A percentile compares a stretch with the other conserved stretches of the same genome.
These are phyloP conservation scores for Onthophagus sagittarius DNA, from an alignment of 2,888 invertebrate genomes.

Conservation along the genomic window DNA sequence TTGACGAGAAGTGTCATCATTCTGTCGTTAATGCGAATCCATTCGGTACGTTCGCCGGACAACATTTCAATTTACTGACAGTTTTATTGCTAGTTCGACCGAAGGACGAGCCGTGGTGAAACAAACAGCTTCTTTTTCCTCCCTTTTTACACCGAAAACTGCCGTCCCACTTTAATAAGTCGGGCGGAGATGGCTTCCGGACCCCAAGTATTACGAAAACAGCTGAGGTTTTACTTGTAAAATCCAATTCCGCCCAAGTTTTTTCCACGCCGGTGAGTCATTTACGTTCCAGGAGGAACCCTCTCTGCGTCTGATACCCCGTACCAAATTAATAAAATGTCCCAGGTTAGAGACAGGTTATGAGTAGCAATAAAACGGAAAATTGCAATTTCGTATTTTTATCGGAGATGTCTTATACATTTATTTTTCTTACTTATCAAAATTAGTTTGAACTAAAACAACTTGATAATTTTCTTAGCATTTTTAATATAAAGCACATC, in stretches of 20 bases:
- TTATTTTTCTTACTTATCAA: not conserved
- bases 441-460: too few species aligned
- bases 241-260: conserved; percentile 2
- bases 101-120: not conserved
- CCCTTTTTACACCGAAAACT: not conserved
- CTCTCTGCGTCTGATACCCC: not conserved
- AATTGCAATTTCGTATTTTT: not conserved
- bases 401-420: not conserved
- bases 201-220: conserved; percentile 3
- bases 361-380: not conserved
- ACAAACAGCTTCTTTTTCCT: conserved; percentile 5
- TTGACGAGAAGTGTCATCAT: not conserved
- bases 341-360: not conserved
- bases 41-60: not conserved
- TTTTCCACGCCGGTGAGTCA: conserved; percentile 1
- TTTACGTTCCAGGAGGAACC: conserved; percentile 3
- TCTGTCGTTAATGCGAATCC: not conserved
- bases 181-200: not conserved
- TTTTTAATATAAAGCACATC: too few species aligned
- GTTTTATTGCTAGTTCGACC: conserved; percentile 2
- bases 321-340: not conserved
- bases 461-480: too few species aligned
- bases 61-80: conserved; percentile 6
- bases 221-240: conserved; percentile 11
- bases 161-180: not conserved